phyloP scores from a whole-genome alignment of 2,113 vertebrate species.

The Acrocephalus arundinaceus region DNA sequence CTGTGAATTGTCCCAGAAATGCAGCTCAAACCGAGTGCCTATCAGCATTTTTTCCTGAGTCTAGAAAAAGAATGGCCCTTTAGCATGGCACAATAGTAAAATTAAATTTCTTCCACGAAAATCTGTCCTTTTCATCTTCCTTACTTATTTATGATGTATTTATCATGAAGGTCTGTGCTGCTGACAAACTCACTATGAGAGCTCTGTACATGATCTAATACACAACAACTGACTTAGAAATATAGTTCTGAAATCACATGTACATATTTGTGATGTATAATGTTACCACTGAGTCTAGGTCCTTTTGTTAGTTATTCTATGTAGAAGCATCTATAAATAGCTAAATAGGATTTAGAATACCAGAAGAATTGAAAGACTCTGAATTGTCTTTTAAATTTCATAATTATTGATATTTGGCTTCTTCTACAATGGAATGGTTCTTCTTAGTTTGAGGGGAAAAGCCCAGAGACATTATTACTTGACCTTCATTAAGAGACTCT shows the following conservation, averaged over 20 bases:
- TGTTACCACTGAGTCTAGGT: neutral
- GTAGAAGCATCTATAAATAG: neutral
- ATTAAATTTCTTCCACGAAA: neutral
- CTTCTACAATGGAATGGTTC: neutral
- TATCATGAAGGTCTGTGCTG: neutral
- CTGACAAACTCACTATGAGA: neutral
- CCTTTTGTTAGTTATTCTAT: neutral
- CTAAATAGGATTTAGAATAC: neutral
- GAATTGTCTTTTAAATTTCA: neutral
- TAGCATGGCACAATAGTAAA: neutral
- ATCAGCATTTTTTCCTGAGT: neutral
- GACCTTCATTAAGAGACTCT: neutral
- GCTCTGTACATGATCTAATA: neutral
- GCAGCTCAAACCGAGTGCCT: neutral
- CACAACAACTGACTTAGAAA: neutral
- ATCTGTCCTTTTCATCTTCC: neutral
- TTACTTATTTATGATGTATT: neutral
- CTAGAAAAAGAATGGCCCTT: neutral
- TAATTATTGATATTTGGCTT: neutral
- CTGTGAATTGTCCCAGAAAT: neutral
- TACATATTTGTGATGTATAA: neutral
- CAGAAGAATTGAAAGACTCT: neutral
- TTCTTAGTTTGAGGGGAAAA: neutral
- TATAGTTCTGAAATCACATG: neutral
- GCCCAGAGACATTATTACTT: neutral